A percentile compares a stretch with the other conserved stretches of the same genome.
Evolutionary conservation across 2,888 invertebrate species (phyloP).

Genomic region (Eudasyphora cyanicolor): DNA sequence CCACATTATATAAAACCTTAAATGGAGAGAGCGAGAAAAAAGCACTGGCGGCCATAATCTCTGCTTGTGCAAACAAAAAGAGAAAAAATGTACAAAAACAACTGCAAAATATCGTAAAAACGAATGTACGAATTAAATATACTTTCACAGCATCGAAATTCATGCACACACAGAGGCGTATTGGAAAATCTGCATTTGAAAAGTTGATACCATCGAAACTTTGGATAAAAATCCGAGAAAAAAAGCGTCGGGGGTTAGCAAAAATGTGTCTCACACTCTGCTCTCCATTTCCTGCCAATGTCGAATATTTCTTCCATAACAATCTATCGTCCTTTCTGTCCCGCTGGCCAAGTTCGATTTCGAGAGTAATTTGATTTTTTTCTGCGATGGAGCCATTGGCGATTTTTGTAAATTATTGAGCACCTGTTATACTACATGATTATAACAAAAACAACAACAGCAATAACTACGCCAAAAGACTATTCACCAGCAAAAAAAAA

Average conservation of each 20-base stretch:
- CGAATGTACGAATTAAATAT: conserved; percentile 13
- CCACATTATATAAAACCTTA: conserved; percentile 39
- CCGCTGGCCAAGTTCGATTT: neutral
- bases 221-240: neutral
- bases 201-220: conserved; percentile 10
- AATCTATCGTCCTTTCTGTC: neutral
- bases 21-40: conserved; percentile 17
- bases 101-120: conserved; percentile 35
- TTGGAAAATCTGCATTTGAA: conserved; percentile 14
- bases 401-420: conserved; percentile 50
- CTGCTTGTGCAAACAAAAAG: neutral
- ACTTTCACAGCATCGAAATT: neutral
- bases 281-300: neutral
- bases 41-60: conserved; percentile 30
- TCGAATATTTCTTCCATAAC: neutral
- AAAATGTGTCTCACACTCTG: neutral
- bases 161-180: neutral
- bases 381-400: conserved; percentile 38
- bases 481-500: neutral
- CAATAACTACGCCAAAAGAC: conserved; percentile 10
- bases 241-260: neutral
- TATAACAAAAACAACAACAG: conserved; percentile 38
- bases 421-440: conserved; percentile 44
- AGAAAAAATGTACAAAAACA: conserved; percentile 8
- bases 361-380: neutral